phyloP scores from a whole-genome alignment of 2,888 invertebrate genomes.

The Cheiracanthium punctorium region DNA sequence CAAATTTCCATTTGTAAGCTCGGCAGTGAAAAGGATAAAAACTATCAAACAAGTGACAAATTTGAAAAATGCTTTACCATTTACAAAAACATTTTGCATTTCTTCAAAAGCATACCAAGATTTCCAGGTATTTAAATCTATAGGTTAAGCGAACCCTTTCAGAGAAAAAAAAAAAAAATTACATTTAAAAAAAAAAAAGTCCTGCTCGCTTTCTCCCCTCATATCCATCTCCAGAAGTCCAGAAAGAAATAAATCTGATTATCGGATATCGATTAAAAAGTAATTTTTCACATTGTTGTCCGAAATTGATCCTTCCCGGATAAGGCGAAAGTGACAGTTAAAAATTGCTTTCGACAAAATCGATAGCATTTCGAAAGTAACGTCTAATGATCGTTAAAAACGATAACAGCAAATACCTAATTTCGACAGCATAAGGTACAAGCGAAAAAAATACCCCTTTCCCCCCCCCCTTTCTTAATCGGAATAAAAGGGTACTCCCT shows the following conservation, averaged over 20 bases:
- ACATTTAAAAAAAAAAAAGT: conserved; percentile 16
- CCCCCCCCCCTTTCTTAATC: conserved; percentile 34
- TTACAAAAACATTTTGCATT: conserved; percentile 2
- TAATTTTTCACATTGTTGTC: conserved; percentile 71
- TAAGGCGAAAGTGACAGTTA: conserved; percentile 68
- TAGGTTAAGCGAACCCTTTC: conserved; percentile 46
- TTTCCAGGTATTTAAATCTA: conserved; percentile 58
- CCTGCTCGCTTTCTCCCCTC: not conserved
- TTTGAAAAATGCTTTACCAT: not conserved
- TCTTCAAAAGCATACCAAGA: conserved; percentile 21
- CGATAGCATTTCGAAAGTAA: conserved; percentile 56
- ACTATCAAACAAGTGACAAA: conserved; percentile 1
- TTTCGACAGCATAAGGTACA: conserved; percentile 50
- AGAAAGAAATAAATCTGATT: conserved; percentile 67
- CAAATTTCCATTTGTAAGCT: not conserved
- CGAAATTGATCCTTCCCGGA: conserved; percentile 66
- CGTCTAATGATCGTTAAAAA: conserved; percentile 60
- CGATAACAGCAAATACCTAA: conserved; percentile 68
- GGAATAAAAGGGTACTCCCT: conserved; percentile 24
- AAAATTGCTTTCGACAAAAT: conserved; percentile 65
- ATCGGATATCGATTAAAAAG: conserved; percentile 71
- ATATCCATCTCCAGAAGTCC: conserved; percentile 35
- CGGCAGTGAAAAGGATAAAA: not conserved
- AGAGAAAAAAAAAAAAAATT: conserved; percentile 15
- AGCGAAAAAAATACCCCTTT: conserved; percentile 7